Evolutionary conservation across 92 coral and sea anemone species (phyloP), one percentile per base, ranked within the genome.

Genomic region (Scolanthus callimorphus): DNA sequence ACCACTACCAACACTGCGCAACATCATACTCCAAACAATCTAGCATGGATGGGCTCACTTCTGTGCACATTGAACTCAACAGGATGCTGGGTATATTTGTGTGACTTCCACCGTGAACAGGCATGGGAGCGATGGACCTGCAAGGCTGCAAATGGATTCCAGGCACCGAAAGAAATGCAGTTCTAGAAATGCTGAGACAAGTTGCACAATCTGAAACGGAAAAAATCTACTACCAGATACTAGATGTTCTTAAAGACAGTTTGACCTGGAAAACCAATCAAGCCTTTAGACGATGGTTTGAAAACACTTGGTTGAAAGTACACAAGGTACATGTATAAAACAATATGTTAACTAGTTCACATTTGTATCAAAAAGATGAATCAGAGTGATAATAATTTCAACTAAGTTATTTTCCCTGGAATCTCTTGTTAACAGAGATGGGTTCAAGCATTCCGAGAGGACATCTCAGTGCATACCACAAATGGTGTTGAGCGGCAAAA

Each of bases 81-180:
- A 74, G 88, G 29, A 0, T 59, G 72, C 72, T 15, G 0, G 2
- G 82, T 81, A 1, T 81, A 39, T n/a, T 34, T 81, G 11, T 81
- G 88, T 26, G 82, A 81, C 57, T 81, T 81, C 25, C 88, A 81
- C 30, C 63, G 88, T 2, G 77, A 66, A 20, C 88, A 81, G 48
- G 88, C 88, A 0, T 81, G 82, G 82, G 77, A 74, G 50, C 22
- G 88, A 49, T 81, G 88, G 82, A 61, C 64, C 4, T 2, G 45
- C 29, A 81, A 60, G 28, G 48, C 25, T 19, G 52, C 45, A 26
- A 59, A 74, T 51, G 77, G 81, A 69, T 34, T 6, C 41, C 62
- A 3, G 45, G 31, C 0, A 30, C 23, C 29, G 25, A 27, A 25
- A 67, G 56, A 31, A 57, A 74, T 6, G 67, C 41, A 25, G 30